phyloP scores from a whole-genome alignment of 2,113 vertebrate genomes.

The Terrapene triunguis region DNA sequence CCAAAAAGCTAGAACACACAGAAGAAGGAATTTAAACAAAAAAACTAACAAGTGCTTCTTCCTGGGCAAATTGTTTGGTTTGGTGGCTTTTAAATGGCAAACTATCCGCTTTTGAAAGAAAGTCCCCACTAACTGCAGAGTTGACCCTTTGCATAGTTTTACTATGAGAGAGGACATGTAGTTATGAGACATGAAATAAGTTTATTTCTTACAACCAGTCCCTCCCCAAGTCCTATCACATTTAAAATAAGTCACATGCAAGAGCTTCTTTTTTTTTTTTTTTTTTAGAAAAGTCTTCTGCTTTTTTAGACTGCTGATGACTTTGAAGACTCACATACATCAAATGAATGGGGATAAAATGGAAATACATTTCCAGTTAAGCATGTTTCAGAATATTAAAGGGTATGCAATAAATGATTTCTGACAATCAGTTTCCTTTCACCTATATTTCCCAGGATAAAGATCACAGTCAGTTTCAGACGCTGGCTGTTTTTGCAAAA shows the following conservation, averaged over 20 bases:
- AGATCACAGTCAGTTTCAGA: background rate
- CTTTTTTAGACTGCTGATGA: background rate
- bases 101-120: conserved; percentile 24
- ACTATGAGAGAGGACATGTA: background rate
- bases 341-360: conserved; percentile 24
- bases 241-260: background rate
- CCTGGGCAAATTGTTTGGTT: conserved; percentile 45
- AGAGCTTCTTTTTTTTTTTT: background rate
- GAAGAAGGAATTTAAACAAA: conserved; percentile 73
- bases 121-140: conserved; percentile 26
- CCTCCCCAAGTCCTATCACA: background rate
- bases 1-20: conserved; percentile 92
- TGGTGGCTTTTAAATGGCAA: conserved; percentile 38
- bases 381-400: background rate
- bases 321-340: background rate
- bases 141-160: background rate
- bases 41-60: conserved; percentile 62
- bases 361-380: background rate
- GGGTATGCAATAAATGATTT: background rate
- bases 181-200: background rate
- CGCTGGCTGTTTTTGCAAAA: background rate
- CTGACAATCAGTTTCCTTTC: background rate
- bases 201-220: background rate
- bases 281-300: background rate
- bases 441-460: background rate